These are phyloP conservation scores for Zeus faber DNA, from an alignment of 2,113 vertebrate genomes.

Conservation along the genomic window DNA sequence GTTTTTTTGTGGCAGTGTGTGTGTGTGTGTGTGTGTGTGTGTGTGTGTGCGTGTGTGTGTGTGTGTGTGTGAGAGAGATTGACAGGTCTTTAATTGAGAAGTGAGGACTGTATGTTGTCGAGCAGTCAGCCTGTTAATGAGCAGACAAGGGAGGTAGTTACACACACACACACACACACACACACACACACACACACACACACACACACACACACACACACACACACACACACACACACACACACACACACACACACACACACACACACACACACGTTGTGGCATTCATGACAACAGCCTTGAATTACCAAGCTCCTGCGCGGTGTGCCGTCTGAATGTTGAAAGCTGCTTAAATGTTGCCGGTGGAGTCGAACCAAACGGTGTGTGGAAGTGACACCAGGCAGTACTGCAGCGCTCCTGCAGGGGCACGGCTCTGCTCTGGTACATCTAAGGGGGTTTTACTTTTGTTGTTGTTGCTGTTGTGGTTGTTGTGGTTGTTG, in stretches of 20 bases:
- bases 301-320: too few relatives aligned
- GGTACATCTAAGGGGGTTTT: too few relatives aligned
- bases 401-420: too few relatives aligned
- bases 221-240: background rate
- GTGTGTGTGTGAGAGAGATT: background rate
- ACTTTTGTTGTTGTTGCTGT: too few relatives aligned
- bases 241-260: background rate
- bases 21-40: background rate
- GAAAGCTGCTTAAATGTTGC: too few relatives aligned
- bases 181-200: background rate
- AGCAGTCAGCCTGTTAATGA: background rate
- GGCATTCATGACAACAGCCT: background rate
- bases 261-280: background rate
- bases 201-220: background rate
- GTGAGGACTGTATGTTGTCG: background rate
- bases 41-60: background rate
- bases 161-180: background rate
- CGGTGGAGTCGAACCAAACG: too few relatives aligned
- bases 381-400: too few relatives aligned
- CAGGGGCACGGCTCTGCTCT: too few relatives aligned
- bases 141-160: background rate
- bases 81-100: background rate
- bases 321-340: too few relatives aligned
- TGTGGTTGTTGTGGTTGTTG: too few relatives aligned
- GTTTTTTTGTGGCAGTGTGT: too few relatives aligned